Percentiles rank a stretch among this genome's conserved stretches.
These are phyloP conservation scores for Erannis defoliaria DNA, from an alignment of 2,888 invertebrate species.

Conservation along the genomic window DNA sequence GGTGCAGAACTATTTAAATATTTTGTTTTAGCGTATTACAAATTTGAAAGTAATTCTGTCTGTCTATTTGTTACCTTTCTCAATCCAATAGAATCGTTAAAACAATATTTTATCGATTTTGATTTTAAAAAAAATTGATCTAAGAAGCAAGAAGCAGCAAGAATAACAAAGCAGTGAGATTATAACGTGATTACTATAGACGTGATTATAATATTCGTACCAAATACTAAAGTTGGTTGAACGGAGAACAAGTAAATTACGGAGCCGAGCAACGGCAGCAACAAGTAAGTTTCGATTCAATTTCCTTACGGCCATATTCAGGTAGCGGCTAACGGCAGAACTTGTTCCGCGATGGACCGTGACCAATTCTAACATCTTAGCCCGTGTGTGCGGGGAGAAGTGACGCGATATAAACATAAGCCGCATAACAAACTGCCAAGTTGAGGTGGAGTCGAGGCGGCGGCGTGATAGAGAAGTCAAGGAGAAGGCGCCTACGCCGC, in stretches of 20 bases:
- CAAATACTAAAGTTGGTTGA: constrained; percentile 12
- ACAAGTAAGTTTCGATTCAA: constrained; percentile 61
- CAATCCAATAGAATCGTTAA: too few species aligned
- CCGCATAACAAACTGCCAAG: too few species aligned
- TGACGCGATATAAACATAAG: not conserved
- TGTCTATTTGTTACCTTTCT: too few species aligned
- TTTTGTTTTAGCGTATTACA: not conserved
- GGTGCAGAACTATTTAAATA: not conserved
- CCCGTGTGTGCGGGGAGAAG: not conserved
- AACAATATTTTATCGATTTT: too few species aligned
- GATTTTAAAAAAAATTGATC: too few species aligned
- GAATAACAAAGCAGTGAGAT: too few species aligned
- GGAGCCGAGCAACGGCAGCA: constrained; percentile 30
- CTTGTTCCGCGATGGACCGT: constrained; percentile 48
- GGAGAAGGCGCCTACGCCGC: too few species aligned
- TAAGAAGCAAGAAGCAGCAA: too few species aligned
- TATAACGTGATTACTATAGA: not conserved
- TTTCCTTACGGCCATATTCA: constrained; percentile 64
- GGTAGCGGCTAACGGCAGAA: constrained; percentile 59
- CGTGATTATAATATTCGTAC: not conserved
- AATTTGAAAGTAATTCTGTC: not conserved
- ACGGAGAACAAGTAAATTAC: constrained; percentile 24
- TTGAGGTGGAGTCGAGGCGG: too few species aligned
- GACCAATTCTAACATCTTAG: constrained; percentile 23
- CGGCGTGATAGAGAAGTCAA: too few species aligned